Conservation (phyloP, 2,797 vertebrate species). For the Chlorospingus semifuscus region DNA sequence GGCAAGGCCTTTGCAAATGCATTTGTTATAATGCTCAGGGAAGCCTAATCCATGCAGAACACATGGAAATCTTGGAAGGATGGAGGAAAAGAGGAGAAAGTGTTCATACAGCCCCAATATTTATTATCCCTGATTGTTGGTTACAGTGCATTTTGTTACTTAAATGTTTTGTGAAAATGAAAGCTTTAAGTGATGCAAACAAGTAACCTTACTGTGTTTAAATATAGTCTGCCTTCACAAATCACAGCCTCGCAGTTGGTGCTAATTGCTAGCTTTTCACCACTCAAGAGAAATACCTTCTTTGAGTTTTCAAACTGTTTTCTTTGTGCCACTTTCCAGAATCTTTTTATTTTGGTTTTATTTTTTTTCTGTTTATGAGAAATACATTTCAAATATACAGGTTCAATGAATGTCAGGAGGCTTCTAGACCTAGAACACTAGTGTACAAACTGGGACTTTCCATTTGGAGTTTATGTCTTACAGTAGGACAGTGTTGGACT, state of each 20-base stretch:
- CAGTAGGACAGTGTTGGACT: not conserved
- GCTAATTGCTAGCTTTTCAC: slow-evolving; percentile 8
- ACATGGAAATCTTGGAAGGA: not conserved
- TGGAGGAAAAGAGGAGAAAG: not conserved
- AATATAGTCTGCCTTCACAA: slow-evolving; percentile 29
- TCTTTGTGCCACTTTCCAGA: not conserved
- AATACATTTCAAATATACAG: not conserved
- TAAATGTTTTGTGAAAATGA: not conserved
- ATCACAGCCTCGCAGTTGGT: not conserved
- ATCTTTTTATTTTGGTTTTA: not conserved
- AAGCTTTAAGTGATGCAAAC: not conserved
- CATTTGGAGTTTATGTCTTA: not conserved
- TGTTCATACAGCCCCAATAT: not conserved
- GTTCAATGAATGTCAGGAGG: not conserved
- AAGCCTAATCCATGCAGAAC: not conserved
- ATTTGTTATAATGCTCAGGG: not conserved
- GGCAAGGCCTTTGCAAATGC: not conserved
- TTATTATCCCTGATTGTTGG: not conserved
- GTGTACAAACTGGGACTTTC: not conserved
- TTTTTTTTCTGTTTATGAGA: not conserved
- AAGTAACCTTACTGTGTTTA: not conserved
- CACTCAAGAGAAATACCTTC: not conserved
- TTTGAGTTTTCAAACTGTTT: not conserved
- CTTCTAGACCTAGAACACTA: not conserved
- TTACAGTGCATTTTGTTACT: not conserved